These are phyloP conservation scores for Vulpes ferrilata DNA, from an alignment of 2,113 vertebrate genomes.

Conservation along the genomic window DNA sequence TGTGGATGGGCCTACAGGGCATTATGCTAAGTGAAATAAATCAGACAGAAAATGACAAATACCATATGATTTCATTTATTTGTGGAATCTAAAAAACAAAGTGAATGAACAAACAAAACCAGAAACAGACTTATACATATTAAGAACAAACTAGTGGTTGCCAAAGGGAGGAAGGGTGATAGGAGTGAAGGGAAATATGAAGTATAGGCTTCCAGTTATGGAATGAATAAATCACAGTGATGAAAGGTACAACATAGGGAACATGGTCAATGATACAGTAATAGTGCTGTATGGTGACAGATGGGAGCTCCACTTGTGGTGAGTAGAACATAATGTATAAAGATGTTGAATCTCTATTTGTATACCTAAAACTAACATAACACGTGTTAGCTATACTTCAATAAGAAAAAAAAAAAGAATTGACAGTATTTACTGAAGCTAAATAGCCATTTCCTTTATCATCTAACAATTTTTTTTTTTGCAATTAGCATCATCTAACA, in stretches of 20 bases:
- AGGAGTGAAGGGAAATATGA: not conserved
- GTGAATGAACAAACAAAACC: not conserved
- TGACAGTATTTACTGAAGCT: not conserved
- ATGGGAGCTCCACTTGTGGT: not conserved
- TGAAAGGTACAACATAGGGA: not conserved
- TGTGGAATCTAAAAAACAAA: not conserved
- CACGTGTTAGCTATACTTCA: not conserved
- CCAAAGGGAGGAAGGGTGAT: not conserved
- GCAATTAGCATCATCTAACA: not conserved
- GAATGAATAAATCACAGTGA: not conserved
- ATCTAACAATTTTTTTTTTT: too few relatives aligned
- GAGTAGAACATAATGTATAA: not conserved
- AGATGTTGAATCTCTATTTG: not conserved
- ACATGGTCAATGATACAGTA: not conserved
- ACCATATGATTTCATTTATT: not conserved
- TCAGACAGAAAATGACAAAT: not conserved
- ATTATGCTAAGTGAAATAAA: not conserved
- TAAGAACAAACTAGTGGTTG: not conserved
- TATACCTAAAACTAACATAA: not conserved
- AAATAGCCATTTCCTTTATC: not conserved
- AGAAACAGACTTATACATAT: not conserved
- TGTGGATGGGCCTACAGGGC: not conserved
- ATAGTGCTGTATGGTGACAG: not conserved
- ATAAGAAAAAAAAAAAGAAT: not conserved
- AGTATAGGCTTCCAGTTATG: not conserved